Evolutionary conservation across 2,797 vertebrate genomes (phyloP).

Genomic region (Alauda arvensis): DNA sequence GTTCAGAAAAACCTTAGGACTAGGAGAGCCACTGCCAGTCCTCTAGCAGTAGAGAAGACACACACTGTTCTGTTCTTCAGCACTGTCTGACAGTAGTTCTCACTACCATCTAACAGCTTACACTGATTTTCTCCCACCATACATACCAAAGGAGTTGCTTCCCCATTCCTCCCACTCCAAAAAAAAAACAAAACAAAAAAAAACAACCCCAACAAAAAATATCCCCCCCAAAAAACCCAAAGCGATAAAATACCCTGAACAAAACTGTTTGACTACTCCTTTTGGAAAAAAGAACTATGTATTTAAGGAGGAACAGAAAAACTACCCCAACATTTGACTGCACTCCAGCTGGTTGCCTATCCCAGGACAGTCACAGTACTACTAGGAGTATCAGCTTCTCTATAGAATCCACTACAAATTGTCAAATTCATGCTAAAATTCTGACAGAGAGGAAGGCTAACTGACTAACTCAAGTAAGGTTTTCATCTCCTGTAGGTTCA

Average conservation of each 20-base stretch:
- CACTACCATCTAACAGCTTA: not conserved
- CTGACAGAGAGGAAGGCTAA: not conserved
- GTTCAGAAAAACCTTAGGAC: not conserved
- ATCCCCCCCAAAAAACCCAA: accelerated
- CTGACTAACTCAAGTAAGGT: not conserved
- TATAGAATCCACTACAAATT: not conserved
- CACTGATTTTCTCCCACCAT: not conserved
- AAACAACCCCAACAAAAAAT: too few species aligned
- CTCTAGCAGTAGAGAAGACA: not conserved
- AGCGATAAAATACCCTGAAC: not conserved
- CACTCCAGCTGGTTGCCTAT: not conserved
- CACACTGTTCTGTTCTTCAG: not conserved
- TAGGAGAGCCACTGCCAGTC: not conserved
- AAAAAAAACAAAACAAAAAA: not conserved
- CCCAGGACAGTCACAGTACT: not conserved
- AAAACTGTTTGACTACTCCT: not conserved
- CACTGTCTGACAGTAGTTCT: not conserved
- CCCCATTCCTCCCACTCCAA: not conserved
- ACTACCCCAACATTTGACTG: not conserved
- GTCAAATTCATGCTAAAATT: not conserved
- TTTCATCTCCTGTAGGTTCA: not conserved
- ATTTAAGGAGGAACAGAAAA: not conserved
- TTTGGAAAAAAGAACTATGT: not conserved
- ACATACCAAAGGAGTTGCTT: not conserved
- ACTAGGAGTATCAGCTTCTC: not conserved